Conservation (phyloP, 37 sponge, comb jelly and placozoan genomes). For the Aplysina aerophoba region DNA sequence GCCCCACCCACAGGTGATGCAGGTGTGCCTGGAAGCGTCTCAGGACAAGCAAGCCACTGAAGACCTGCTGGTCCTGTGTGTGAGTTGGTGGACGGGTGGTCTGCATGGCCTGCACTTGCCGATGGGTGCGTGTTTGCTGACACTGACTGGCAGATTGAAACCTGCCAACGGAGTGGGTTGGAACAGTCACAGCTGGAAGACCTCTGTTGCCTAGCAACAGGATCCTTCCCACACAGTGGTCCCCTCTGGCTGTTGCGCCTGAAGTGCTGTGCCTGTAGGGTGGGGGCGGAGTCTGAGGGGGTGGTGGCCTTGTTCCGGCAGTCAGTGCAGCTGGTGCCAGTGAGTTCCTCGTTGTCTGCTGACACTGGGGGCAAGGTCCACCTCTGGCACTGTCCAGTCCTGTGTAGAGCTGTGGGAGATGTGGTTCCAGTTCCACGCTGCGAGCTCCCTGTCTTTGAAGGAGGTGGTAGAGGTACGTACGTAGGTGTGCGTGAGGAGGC, state of each 20-base stretch:
- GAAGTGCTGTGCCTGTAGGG: too few species aligned
- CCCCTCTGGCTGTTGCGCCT: neutral
- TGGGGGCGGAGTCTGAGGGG: too few species aligned
- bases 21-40: neutral
- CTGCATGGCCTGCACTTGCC: neutral
- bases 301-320: neutral
- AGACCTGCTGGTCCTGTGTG: conserved; percentile 9
- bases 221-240: neutral
- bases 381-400: neutral
- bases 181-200: neutral
- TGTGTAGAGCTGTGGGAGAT: neutral
- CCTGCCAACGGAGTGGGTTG: too few species aligned
- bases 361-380: too few species aligned
- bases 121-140: neutral
- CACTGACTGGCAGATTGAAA: too few species aligned
- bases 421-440: neutral
- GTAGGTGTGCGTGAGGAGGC: neutral
- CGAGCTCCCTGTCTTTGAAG: neutral
- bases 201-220: conserved; percentile 18
- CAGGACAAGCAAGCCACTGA: neutral
- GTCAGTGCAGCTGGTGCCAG: neutral
- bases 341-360: neutral
- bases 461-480: neutral
- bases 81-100: neutral
- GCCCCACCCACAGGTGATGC: too few species aligned